phyloP scores from a whole-genome alignment of 2,888 invertebrate species.

The Lithosia quadra region DNA sequence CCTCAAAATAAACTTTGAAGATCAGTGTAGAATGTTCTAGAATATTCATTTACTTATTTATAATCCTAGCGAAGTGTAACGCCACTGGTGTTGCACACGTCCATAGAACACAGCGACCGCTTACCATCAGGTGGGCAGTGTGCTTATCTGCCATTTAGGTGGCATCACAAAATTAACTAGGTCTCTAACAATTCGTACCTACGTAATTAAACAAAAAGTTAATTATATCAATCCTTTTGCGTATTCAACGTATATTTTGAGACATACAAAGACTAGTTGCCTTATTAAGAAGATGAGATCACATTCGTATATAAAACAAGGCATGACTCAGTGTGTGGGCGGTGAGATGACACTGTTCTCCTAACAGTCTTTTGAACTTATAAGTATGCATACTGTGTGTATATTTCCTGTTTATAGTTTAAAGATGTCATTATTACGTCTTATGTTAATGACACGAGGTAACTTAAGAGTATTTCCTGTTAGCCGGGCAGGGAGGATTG shows the following conservation, averaged over 20 bases:
- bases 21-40: no score
- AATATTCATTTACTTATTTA: no score
- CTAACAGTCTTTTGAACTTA: slow-evolving; percentile 30
- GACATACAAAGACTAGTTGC: slow-evolving; percentile 29
- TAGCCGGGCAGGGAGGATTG: no score
- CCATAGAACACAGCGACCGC: no score
- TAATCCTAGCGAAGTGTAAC: no score
- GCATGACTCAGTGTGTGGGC: slow-evolving; percentile 45
- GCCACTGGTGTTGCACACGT: no score
- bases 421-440: not conserved
- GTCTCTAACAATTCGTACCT: not conserved
- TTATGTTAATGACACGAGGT: slow-evolving; percentile 8
- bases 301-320: slow-evolving; percentile 20
- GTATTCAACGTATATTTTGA: slow-evolving; percentile 22
- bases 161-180: not conserved
- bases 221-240: slow-evolving; percentile 27
- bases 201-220: slow-evolving; percentile 14
- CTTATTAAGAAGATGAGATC: slow-evolving; percentile 48
- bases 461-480: not conserved
- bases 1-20: no score
- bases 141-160: no score
- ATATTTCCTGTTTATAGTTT: not conserved
- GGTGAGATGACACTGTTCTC: slow-evolving; percentile 37
- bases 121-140: no score
- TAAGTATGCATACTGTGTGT: slow-evolving; percentile 10